A percentile compares a stretch with the other conserved stretches of the same genome.
Evolutionary conservation across 1,140 invertebrate species (phyloP).

Genomic region (Drosophila equinoxialis): DNA sequence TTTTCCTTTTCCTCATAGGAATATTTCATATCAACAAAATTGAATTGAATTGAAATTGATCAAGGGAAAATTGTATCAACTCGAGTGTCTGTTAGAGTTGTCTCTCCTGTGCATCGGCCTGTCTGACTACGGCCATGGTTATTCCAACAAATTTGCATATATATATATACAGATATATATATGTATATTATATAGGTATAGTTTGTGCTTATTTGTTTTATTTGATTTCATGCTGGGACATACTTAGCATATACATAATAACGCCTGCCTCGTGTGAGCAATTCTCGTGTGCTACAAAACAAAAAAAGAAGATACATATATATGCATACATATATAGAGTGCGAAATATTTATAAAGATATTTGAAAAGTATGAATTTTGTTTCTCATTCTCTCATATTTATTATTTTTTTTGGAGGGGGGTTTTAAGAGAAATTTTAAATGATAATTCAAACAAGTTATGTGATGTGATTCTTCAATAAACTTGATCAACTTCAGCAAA

Average conservation of each 20-base stretch:
- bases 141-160: neutral
- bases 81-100: too few species aligned
- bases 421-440: neutral
- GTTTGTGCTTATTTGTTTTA: conserved; percentile 25
- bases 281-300: conserved; percentile 25
- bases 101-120: too few species aligned
- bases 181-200: neutral
- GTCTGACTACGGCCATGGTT: conserved; percentile 3
- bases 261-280: conserved; percentile 27
- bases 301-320: neutral
- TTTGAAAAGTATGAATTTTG: conserved; percentile 6
- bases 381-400: neutral
- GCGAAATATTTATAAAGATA: neutral
- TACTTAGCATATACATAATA: conserved; percentile 27
- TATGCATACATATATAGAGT: neutral
- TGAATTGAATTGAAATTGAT: too few species aligned
- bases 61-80: too few species aligned
- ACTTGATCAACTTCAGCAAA: neutral
- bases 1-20: too few species aligned
- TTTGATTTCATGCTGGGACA: conserved; percentile 34
- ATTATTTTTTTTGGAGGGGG: neutral
- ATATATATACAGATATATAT: neutral
- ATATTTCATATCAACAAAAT: too few species aligned
- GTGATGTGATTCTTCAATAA: conserved; percentile 1
- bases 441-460: neutral